phyloP scores from a whole-genome alignment of 2,797 vertebrate genomes.

The Danio kyathit region DNA sequence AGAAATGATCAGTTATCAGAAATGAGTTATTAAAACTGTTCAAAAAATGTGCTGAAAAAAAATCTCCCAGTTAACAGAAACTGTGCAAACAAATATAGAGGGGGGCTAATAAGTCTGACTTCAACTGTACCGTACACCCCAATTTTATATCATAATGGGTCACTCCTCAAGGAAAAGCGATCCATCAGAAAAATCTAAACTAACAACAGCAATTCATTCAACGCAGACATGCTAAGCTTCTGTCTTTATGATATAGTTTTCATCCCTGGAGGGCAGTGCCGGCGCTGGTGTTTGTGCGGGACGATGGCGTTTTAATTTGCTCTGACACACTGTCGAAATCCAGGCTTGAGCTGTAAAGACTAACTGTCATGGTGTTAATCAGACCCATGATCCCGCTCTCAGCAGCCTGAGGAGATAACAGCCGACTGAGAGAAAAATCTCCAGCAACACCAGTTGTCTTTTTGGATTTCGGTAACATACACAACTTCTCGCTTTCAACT shows the following conservation, averaged over 20 bases:
- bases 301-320: slow-evolving; percentile 36
- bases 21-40: no score
- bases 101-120: no score
- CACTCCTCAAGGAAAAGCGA: slow-evolving; percentile 15
- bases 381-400: slow-evolving; percentile 38
- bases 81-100: no score
- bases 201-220: background rate
- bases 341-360: slow-evolving; percentile 51
- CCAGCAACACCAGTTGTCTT: background rate
- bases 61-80: no score
- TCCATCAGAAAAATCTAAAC: slow-evolving; percentile 16
- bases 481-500: background rate
- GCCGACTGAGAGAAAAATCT: background rate
- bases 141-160: slow-evolving; percentile 10
- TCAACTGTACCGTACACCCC: no score
- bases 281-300: background rate
- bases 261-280: slow-evolving; percentile 15
- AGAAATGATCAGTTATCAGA: no score
- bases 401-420: slow-evolving; percentile 24
- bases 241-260: slow-evolving; percentile 38
- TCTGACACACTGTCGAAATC: slow-evolving; percentile 44
- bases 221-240: background rate
- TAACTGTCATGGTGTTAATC: slow-evolving; percentile 58
- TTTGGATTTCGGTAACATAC: background rate
- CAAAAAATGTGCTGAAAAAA: no score